Evolutionary conservation across 2,113 vertebrate species (phyloP).

Genomic region (Steatornis caripensis): DNA sequence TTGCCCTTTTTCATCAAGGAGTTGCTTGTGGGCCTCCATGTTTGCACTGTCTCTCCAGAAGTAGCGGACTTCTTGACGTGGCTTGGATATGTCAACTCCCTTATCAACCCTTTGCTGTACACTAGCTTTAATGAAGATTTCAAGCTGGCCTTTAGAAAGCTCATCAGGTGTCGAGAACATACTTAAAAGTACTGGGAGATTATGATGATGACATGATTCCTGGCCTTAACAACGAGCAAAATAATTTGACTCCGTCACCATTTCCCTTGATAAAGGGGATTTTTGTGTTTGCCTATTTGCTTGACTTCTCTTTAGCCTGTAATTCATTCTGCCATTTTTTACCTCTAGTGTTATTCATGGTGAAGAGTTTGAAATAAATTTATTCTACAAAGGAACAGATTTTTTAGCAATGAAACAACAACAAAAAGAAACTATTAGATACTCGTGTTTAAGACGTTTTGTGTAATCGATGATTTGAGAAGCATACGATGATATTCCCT

Average conservation of each 20-base stretch:
- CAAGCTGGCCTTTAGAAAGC: constrained; percentile 86
- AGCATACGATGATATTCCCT: neutral
- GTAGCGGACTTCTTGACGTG: constrained; percentile 86
- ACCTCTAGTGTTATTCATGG: constrained; percentile 59
- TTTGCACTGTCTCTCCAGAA: constrained; percentile 75
- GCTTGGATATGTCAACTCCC: constrained; percentile 90
- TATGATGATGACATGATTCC: neutral
- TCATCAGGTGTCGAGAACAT: constrained; percentile 81
- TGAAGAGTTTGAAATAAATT: constrained; percentile 69
- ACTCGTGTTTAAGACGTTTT: constrained; percentile 25
- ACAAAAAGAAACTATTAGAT: neutral
- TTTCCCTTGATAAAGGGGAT: neutral
- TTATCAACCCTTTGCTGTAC: constrained; percentile 89
- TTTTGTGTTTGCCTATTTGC: constrained; percentile 37
- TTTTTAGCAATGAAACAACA: constrained; percentile 31
- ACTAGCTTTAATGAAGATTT: constrained; percentile 94
- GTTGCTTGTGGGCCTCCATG: constrained; percentile 79
- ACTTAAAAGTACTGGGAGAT: constrained; percentile 39
- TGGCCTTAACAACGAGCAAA: constrained; percentile 59
- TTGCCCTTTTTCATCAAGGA: constrained; percentile 92
- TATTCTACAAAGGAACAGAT: constrained; percentile 21
- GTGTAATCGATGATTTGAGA: constrained; percentile 19
- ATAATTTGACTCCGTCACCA: neutral
- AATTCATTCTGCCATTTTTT: constrained; percentile 63
- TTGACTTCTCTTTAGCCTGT: constrained; percentile 55